phyloP scores from a whole-genome alignment of 2,888 invertebrate genomes.

The Drosophila mayaguana region DNA sequence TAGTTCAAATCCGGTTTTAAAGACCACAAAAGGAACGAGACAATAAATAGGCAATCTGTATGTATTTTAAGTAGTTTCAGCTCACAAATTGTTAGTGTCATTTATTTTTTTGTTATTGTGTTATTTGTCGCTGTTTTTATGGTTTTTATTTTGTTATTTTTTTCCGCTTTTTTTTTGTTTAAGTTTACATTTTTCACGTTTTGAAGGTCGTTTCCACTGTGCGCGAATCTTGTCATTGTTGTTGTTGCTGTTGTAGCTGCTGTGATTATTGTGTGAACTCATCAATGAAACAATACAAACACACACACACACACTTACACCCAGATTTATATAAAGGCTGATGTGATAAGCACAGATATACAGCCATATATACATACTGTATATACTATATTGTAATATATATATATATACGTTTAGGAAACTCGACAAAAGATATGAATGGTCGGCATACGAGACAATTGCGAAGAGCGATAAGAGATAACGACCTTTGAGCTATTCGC shows the following conservation, averaged over 20 bases:
- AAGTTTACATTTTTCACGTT: conserved; percentile 73
- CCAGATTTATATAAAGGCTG: not conserved
- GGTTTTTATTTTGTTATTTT: conserved; percentile 10
- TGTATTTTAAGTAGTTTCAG: conserved; percentile 56
- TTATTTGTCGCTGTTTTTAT: conserved; percentile 35
- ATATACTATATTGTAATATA: not conserved
- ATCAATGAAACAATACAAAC: conserved; percentile 75
- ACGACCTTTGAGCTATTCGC: conserved; percentile 29
- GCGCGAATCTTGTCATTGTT: conserved; percentile 31
- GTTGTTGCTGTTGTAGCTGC: conserved; percentile 29
- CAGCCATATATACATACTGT: not conserved
- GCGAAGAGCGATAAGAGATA: conserved; percentile 30
- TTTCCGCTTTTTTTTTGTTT: conserved; percentile 42
- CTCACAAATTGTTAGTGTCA: conserved; percentile 52
- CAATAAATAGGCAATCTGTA: conserved; percentile 57
- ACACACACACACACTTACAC: conserved; percentile 3
- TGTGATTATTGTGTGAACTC: conserved; percentile 72
- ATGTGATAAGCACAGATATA: conserved; percentile 7
- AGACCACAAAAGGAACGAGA: conserved; percentile 63
- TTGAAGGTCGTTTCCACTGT: conserved; percentile 78
- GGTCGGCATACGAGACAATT: conserved; percentile 20
- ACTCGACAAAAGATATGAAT: conserved; percentile 32
- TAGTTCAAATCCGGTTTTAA: conserved; percentile 57
- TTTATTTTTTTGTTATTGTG: conserved; percentile 33
- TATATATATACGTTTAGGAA: not conserved